These are phyloP conservation scores for Aleiodes leptofemur DNA, from an alignment of 2,888 invertebrate species.

Conservation along the genomic window DNA sequence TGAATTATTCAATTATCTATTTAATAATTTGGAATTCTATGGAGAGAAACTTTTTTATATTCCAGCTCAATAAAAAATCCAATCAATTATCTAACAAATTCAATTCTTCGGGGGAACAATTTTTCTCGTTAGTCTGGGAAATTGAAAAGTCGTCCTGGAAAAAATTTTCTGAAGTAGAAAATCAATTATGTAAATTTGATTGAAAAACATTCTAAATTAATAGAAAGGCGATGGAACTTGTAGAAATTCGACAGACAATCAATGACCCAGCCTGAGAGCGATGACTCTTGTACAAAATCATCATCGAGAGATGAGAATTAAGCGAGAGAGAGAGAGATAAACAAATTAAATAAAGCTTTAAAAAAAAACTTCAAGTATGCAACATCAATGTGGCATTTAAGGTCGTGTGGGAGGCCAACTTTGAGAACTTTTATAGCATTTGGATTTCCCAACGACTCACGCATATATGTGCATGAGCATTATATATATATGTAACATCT, in stretches of 20 bases:
- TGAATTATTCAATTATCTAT: no score
- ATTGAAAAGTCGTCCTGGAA: no score
- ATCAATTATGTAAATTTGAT: no score
- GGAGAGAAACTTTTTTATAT: no score
- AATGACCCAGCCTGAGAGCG: conserved; percentile 1
- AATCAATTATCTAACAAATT: no score
- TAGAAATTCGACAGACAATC: conserved; percentile 4
- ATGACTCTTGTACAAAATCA: background rate
- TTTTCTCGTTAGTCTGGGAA: no score
- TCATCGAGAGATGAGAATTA: background rate
- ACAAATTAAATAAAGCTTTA: background rate
- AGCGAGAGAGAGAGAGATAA: background rate
- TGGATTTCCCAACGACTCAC: conserved; percentile 60
- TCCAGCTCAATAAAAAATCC: no score
- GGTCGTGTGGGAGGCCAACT: conserved; percentile 31
- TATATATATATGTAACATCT: conserved; percentile 7
- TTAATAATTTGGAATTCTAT: no score
- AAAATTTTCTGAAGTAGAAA: no score
- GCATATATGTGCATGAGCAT: conserved; percentile 4
- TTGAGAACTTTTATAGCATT: conserved; percentile 57
- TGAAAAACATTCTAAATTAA: no score
- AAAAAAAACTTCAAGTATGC: background rate
- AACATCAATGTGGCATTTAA: conserved; percentile 19
- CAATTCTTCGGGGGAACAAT: no score
- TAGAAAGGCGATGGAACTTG: background rate